A percentile compares a stretch with the other conserved stretches of the same genome.
Conservation (phyloP, 2,797 vertebrate species). For the Avahi laniger region DNA sequence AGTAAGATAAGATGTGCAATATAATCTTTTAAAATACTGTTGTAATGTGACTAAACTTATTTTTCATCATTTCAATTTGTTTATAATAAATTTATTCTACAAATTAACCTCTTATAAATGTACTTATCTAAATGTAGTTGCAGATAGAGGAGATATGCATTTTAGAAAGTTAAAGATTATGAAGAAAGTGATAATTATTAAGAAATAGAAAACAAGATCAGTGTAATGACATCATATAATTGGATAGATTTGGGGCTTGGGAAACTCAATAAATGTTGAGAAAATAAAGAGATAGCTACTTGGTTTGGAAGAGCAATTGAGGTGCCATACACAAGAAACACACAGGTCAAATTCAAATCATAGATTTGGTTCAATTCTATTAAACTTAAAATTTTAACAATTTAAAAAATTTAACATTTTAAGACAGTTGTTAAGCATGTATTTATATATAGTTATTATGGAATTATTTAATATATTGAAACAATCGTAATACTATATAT, state of each 20-base stretch:
- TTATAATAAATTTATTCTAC: neutral
- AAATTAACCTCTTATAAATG: neutral
- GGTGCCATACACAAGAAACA: neutral
- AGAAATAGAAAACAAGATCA: neutral
- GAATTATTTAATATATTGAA: neutral
- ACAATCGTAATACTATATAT: neutral
- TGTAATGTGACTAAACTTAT: slow-evolving; percentile 11
- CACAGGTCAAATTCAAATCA: neutral
- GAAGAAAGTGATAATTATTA: slow-evolving; percentile 44
- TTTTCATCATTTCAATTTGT: slow-evolving; percentile 24
- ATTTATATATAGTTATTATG: neutral
- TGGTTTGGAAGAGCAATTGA: neutral
- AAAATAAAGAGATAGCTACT: neutral
- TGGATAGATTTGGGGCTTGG: neutral
- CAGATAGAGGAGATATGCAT: neutral
- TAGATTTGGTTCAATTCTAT: neutral
- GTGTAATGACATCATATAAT: neutral
- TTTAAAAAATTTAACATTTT: neutral
- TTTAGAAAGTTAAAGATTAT: slow-evolving; percentile 50
- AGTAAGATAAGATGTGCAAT: neutral
- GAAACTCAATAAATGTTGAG: neutral
- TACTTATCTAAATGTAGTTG: slow-evolving; percentile 2
- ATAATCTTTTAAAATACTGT: neutral
- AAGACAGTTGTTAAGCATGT: neutral
- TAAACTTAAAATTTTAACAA: neutral